These are phyloP conservation scores for Cuculus canorus DNA, from an alignment of 2,797 vertebrate species.

Conservation along the genomic window DNA sequence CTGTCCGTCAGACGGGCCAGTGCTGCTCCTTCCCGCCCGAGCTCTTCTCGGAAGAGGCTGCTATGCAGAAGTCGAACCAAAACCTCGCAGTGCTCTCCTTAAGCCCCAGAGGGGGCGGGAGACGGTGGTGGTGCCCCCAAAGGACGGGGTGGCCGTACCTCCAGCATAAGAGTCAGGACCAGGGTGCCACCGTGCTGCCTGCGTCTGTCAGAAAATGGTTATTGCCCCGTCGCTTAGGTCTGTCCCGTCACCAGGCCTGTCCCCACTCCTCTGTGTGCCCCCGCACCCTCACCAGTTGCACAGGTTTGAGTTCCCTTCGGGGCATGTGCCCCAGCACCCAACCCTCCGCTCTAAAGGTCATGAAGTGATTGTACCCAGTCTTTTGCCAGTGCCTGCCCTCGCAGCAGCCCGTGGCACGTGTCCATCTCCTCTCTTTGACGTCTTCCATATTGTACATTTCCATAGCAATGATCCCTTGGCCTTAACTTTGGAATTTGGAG, in stretches of 20 bases:
- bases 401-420: conserved; percentile 56
- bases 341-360: conserved; percentile 40
- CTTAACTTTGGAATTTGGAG: conserved; percentile 93
- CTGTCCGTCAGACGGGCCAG: rapidly evolving
- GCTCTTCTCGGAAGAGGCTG: conserved; percentile 23
- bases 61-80: conserved; percentile 34
- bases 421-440: conserved; percentile 74
- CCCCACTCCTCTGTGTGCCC: background rate
- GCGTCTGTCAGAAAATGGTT: conserved; percentile 28
- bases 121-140: background rate
- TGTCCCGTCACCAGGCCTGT: background rate
- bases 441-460: conserved; percentile 89
- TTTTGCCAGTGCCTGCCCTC: conserved; percentile 10
- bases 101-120: background rate
- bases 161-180: background rate
- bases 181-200: background rate
- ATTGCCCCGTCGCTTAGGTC: conserved; percentile 28
- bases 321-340: conserved; percentile 43
- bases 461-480: conserved; percentile 92
- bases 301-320: conserved; percentile 47
- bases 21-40: background rate
- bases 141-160: background rate
- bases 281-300: background rate
- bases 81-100: background rate
- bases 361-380: conserved; percentile 61